Evolutionary conservation across 2,888 invertebrate genomes (phyloP).

Genomic region (Drosophila buzzatii): DNA sequence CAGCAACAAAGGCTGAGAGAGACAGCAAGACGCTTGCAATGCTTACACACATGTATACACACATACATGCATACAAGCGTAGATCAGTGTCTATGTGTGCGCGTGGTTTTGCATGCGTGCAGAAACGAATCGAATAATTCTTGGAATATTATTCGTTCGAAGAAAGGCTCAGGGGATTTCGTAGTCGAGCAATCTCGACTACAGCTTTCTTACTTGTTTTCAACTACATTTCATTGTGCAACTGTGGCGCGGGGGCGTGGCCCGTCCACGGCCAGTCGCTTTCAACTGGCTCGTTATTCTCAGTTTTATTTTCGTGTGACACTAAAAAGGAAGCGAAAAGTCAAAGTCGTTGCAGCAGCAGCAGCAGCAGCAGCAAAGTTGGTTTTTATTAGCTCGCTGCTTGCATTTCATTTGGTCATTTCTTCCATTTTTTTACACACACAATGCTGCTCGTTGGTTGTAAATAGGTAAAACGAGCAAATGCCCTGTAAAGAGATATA

Average conservation of each 20-base stretch:
- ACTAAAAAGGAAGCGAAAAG: conserved; percentile 71
- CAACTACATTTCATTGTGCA: conserved; percentile 80
- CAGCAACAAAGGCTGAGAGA: no score
- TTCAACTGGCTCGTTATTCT: conserved; percentile 66
- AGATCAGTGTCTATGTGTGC: no score
- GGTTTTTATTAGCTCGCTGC: conserved; percentile 68
- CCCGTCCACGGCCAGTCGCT: conserved; percentile 41
- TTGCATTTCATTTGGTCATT: conserved; percentile 59
- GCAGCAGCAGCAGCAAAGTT: conserved; percentile 58
- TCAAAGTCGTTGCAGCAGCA: conserved; percentile 53
- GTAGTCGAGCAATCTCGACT: no score
- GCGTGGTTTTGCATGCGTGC: no score
- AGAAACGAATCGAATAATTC: no score
- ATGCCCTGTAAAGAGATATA: conserved; percentile 9
- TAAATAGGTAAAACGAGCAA: background rate
- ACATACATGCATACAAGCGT: no score
- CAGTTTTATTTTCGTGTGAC: conserved; percentile 75
- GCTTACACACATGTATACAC: no score
- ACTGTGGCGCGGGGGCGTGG: conserved; percentile 65
- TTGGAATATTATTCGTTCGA: no score
- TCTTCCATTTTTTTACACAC: conserved; percentile 27
- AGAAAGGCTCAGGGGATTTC: no score
- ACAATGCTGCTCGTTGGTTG: conserved; percentile 21
- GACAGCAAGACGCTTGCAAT: no score
- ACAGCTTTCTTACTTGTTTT: no score